A percentile compares a stretch with the other conserved stretches of the same genome.
These are phyloP conservation scores for Latrodectus geometricus DNA, from an alignment of 1,140 invertebrate genomes.

Conservation along the genomic window DNA sequence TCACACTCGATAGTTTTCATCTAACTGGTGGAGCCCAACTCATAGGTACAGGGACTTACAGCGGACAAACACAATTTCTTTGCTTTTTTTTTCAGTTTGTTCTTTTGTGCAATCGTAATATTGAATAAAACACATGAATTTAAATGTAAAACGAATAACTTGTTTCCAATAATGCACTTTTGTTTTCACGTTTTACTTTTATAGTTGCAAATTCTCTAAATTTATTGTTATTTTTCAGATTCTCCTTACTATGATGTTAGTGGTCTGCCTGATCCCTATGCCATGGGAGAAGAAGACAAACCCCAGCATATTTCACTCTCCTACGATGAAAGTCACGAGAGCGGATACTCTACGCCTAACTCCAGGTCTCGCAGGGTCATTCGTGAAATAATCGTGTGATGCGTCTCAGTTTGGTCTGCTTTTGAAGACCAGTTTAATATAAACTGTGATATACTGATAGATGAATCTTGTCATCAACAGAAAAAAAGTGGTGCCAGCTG, in stretches of 20 bases:
- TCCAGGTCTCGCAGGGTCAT: slow-evolving; percentile 89
- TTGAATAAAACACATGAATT: too few relatives aligned
- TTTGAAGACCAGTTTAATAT: slow-evolving; percentile 28
- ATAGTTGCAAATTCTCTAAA: background rate
- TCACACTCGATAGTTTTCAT: too few relatives aligned
- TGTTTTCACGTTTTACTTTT: too few relatives aligned
- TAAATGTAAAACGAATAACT: too few relatives aligned
- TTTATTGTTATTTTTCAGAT: slow-evolving; percentile 73
- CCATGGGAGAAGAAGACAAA: slow-evolving; percentile 77
- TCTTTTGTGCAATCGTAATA: too few relatives aligned
- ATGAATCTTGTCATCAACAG: slow-evolving; percentile 22
- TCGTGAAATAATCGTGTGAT: slow-evolving; percentile 93
- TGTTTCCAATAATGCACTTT: too few relatives aligned
- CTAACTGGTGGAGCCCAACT: too few relatives aligned
- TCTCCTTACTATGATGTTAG: slow-evolving; percentile 92
- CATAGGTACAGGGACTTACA: too few relatives aligned
- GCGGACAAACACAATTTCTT: too few relatives aligned
- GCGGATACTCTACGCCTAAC: slow-evolving; percentile 92
- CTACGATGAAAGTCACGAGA: slow-evolving; percentile 91
- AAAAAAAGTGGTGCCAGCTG: slow-evolving; percentile 39
- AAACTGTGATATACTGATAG: slow-evolving; percentile 50
- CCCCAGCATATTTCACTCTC: slow-evolving; percentile 85
- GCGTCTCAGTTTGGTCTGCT: slow-evolving; percentile 21
- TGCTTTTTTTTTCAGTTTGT: too few relatives aligned
- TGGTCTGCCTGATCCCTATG: slow-evolving; percentile 86